Percentiles rank a stretch among this genome's conserved stretches.
These are phyloP conservation scores for Cercocebus atys DNA, from an alignment of 2,113 vertebrate species.

Conservation along the genomic window DNA sequence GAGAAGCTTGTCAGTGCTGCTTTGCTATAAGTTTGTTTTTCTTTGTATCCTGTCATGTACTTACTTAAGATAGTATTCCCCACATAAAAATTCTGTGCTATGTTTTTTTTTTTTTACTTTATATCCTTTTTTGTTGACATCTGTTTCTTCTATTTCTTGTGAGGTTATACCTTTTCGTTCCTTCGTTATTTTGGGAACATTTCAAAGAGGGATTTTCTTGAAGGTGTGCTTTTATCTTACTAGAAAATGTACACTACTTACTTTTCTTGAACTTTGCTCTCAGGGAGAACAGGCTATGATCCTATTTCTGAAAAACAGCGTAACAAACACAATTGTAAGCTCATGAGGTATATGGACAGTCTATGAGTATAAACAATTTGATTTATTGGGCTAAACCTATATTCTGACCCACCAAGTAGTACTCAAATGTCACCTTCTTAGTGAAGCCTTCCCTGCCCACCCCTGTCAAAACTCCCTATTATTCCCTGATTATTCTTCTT, in stretches of 20 bases:
- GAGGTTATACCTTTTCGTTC: slow-evolving; percentile 30
- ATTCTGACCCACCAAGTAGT: neutral
- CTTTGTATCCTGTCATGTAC: neutral
- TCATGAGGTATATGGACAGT: neutral
- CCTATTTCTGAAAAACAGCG: slow-evolving; percentile 29
- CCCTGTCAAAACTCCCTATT: neutral
- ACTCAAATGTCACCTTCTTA: slow-evolving; percentile 4
- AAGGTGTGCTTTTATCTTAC: slow-evolving; percentile 38
- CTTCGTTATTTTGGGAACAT: slow-evolving; percentile 42
- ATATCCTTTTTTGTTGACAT: neutral
- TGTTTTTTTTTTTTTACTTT: slow-evolving; percentile 4
- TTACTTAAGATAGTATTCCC: slow-evolving; percentile 28
- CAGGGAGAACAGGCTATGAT: slow-evolving; percentile 17
- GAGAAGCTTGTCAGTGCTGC: neutral
- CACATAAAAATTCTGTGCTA: neutral
- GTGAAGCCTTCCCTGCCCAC: neutral
- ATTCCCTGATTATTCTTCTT: slow-evolving; percentile 28
- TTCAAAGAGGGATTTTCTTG: slow-evolving; percentile 25
- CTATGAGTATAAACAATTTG: slow-evolving; percentile 9
- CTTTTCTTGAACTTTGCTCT: slow-evolving; percentile 19
- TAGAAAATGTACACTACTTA: neutral
- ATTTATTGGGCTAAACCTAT: neutral
- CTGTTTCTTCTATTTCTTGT: neutral
- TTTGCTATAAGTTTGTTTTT: slow-evolving; percentile 26
- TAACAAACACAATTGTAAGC: neutral